Evolutionary conservation across 2,113 vertebrate genomes (phyloP), one percentile per base, ranked within the genome.

Genomic region (Microcebus ravelobensis): DNA sequence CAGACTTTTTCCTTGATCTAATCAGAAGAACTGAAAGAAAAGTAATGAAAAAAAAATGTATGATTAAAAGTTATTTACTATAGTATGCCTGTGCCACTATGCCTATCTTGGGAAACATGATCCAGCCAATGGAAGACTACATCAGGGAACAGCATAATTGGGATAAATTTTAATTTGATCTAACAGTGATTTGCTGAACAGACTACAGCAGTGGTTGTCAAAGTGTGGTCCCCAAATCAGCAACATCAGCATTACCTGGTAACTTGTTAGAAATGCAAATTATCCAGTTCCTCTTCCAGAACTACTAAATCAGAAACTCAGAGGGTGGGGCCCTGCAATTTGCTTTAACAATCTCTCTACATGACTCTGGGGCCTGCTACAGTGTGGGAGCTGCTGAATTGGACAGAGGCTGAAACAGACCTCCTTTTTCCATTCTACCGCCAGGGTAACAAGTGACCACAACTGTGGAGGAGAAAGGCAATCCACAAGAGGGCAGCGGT

Each of bases 401-500:
- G 45, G 18, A n/a, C 27, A 39, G 63, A 65, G 71, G 79, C 59
- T 50, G n/a, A 42, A 45, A 45, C 6, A 45, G 68, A 73, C 23
- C 1, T 15, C 21, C 39, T 14, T 57, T 6, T 57, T 57, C 67
- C 34, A 3, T 23, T 31, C 12, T 2, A 63, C 36, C 45, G 9
- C 13, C 17, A 76, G 68, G 25, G 39, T 15, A 8, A 25, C 15
- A 50, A 11, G 61, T 8, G 9, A 1, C 17, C 5, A 23, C 52
- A 12, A 18, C 0, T 1, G 29, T 18, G 6, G 10, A 52, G n/a
- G 39, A 63, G 92, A 61, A 61, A 73, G 57, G 45, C 5, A 25
- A 17, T 9, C n/a, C 2, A 5, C 12, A 0, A 0, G 23, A 10
- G 0, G 29, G 27, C 7, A 0, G 31, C 3, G 8, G 5, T 0